Evolutionary conservation across 2,797 vertebrate species (phyloP).

Genomic region (Mus minutoides): DNA sequence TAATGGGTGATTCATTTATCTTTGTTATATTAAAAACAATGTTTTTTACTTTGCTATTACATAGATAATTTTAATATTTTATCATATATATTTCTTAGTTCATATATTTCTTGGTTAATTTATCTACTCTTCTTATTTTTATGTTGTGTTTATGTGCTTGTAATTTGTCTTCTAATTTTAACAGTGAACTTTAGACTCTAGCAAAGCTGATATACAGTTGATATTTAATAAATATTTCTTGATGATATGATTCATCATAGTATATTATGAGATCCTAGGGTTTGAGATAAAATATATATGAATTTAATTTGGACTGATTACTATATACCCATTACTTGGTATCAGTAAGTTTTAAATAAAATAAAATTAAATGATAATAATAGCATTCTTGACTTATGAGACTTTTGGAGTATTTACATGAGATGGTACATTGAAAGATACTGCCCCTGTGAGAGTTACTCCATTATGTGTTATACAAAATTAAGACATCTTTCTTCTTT

Average conservation of each 20-base stretch:
- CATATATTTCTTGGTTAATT: neutral
- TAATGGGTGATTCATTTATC: neutral
- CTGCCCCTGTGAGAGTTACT: neutral
- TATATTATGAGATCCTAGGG: neutral
- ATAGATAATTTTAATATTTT: neutral
- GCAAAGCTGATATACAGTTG: neutral
- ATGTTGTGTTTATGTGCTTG: neutral
- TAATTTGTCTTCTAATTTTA: neutral
- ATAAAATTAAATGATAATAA: neutral
- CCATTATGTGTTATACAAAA: neutral
- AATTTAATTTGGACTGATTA: neutral
- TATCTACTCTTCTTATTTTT: neutral
- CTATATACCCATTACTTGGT: neutral
- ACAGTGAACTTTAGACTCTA: neutral
- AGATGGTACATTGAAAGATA: neutral
- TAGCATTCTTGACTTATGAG: neutral
- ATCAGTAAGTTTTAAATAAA: conserved; percentile 4
- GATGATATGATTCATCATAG: neutral
- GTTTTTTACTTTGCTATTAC: neutral
- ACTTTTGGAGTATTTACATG: neutral
- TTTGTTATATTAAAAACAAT: neutral
- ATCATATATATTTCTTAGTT: neutral
- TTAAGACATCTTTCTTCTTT: neutral
- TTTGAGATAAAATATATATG: neutral
- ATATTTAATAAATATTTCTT: neutral